A percentile compares a stretch with the other conserved stretches of the same genome.
Evolutionary conservation across 2,888 invertebrate genomes (phyloP).

Genomic region (Lordiphosa fenestrarum): DNA sequence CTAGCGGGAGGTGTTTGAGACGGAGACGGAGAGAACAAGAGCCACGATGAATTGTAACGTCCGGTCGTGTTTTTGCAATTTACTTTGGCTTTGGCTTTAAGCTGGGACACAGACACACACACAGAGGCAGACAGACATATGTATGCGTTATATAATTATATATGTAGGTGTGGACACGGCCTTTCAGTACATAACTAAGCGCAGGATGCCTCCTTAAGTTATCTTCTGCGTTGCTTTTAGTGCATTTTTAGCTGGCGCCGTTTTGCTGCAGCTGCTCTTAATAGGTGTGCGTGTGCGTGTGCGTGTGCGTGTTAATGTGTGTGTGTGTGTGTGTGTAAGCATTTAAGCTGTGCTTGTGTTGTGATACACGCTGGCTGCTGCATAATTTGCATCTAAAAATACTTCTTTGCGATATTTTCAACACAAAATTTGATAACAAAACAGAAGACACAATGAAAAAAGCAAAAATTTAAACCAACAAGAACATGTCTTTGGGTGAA

Average conservation of each 20-base stretch:
- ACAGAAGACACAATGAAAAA: constrained; percentile 7
- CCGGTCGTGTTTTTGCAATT: constrained; percentile 49
- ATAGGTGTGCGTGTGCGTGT: constrained; percentile 12
- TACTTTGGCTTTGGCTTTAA: constrained; percentile 42
- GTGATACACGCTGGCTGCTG: constrained; percentile 20
- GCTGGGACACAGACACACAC: constrained; percentile 30
- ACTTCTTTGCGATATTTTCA: constrained; percentile 55
- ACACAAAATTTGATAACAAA: neutral
- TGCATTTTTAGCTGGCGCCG: constrained; percentile 44
- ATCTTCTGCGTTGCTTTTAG: constrained; percentile 16
- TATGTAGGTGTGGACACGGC: constrained; percentile 1
- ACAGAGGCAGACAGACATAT: constrained; percentile 14
- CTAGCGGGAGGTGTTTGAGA: constrained; percentile 13
- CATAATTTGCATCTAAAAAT: constrained; percentile 60
- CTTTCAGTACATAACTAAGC: constrained; percentile 12
- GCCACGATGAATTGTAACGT: constrained; percentile 30
- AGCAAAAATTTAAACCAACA: neutral
- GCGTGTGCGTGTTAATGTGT: constrained; percentile 7
- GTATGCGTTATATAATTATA: constrained; percentile 19
- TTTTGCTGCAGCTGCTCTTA: constrained; percentile 20
- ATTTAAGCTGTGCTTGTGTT: constrained; percentile 18
- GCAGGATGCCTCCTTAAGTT: constrained; percentile 13
- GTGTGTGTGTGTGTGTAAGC: constrained; percentile 26
- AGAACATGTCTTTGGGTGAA: neutral
- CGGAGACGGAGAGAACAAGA: constrained; percentile 4